Evolutionary conservation across 1,140 invertebrate species (phyloP).

Genomic region (Neotoxoptera formosana): DNA sequence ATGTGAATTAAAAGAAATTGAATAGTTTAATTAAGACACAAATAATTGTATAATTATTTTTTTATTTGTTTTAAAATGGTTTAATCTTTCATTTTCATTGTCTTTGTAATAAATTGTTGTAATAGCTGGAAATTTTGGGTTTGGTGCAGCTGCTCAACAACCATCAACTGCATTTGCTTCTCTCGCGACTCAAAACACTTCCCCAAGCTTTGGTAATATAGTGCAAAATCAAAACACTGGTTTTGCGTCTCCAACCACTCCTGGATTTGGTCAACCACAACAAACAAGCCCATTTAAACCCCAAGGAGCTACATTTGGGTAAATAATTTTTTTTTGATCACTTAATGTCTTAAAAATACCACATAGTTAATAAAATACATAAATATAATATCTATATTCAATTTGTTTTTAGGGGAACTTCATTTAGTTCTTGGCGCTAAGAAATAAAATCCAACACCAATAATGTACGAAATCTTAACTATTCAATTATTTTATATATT

Average conservation of each 20-base stretch:
- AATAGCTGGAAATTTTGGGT: constrained; percentile 30
- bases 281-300: constrained; percentile 56
- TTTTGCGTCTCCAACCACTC: constrained; percentile 37
- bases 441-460: background rate
- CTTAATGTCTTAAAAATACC: background rate
- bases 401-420: constrained; percentile 44
- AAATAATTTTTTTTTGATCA: background rate
- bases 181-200: constrained; percentile 23
- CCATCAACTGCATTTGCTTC: constrained; percentile 53
- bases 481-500: background rate
- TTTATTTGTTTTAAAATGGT: too few relatives aligned
- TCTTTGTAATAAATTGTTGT: background rate
- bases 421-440: constrained; percentile 53
- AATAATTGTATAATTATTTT: background rate
- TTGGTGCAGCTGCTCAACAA: constrained; percentile 44
- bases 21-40: background rate
- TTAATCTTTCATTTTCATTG: background rate
- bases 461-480: background rate
- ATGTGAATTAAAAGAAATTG: background rate
- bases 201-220: constrained; percentile 39
- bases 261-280: constrained; percentile 39
- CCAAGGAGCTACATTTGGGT: constrained; percentile 50
- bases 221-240: constrained; percentile 48
- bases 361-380: background rate
- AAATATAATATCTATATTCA: background rate